Evolutionary conservation across 2,888 invertebrate species (phyloP), one percentile per base, ranked within the genome.

Genomic region (Pollenia angustigena): DNA sequence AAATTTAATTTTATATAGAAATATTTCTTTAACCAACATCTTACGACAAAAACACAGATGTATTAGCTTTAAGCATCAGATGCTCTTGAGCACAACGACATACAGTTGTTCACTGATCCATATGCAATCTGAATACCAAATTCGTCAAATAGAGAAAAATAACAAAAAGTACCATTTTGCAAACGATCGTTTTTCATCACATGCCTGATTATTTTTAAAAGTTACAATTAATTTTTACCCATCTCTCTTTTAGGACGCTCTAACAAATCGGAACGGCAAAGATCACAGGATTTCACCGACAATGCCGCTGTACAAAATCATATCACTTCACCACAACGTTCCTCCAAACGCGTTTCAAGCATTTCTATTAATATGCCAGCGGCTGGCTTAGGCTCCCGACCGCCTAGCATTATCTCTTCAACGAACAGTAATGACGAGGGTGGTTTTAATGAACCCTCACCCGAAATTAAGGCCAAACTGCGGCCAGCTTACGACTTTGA

Each of bases 391-490:
- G 95, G 95, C 89, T 95, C 94, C 84, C 95, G 94, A 88, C 95
- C 95, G 90, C 94, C 96, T 14, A 96, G 96, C 87, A 95, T 96
- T 85, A 95, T 96, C 71, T 96, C 96, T 89, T 94, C 94, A 89
- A 88, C 90, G n/a, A 94, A 96, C 52, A 92, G 92, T 68, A 95
- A 74, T 46, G 96, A 96, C 92, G 96, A 96, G 89, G 96, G 96
- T 75, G 96, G 96, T 71, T 96, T 96, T 93, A 96, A 96, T 93
- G 96, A 96, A 93, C 96, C 96, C 40, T 95, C 95, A 86, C 96
- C 96, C 16, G 96, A 95, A 92, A 95, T 96, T 90, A 95, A 95
- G 92, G 96, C 96, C 86, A 94, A 95, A 81, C 91, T 95, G 12
- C 91, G 92, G 86, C 89, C 91, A 4, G 89, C 90, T 4, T 91